Evolutionary conservation across 2,113 vertebrate genomes (phyloP), one percentile per base, ranked within the genome.

Genomic region (Lathamus discolor): DNA sequence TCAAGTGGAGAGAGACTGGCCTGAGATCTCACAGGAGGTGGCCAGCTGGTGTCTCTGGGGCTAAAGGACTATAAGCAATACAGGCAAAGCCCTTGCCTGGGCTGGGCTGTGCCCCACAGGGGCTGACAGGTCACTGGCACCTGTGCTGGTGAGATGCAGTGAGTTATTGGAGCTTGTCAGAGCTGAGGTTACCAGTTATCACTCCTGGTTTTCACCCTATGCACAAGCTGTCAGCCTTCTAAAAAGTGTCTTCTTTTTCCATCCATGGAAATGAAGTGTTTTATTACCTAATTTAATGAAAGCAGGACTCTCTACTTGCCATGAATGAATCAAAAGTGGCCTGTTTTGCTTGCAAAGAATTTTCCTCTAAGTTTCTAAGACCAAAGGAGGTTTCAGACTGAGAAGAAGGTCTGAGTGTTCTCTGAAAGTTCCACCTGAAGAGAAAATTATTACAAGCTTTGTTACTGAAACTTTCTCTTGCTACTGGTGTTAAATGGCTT

Each of bases 61-160:
- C 63, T 41, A 14, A 20, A 31, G 48, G 12, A 15, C 77, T 55
- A 54, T 23, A 41, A 69, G 61, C 6, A 15, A 37, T 6, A 20
- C 23, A 28, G 24, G 61, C 1, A 0, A 37, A 74, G 41, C 11
- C 25, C 27, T 61, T 0, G 1, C 51, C 39, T 13, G 5, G 43
- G 28, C 55, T 57, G 17, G 20, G 70, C 64, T 61, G 31, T 54
- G 39, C 27, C 46, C 27, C 31, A 5, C 4, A 4, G 24, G 31
- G 52, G 7, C 52, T 61, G 46, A 19, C 18, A 25, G 79, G 18
- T 54, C 17, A 51, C 44, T 14, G 28, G 12, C 41, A 39, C 19
- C 20, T n/a, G 19, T 19, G 54, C 54, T 41, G 35, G 9, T 41
- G 43, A 74, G 52, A 39, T 39, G 17, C 27, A 70, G 11, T 0